Evolutionary conservation across 2,113 vertebrate species (phyloP), one percentile per base, ranked within the genome.

Genomic region (Elaphurus davidianus): DNA sequence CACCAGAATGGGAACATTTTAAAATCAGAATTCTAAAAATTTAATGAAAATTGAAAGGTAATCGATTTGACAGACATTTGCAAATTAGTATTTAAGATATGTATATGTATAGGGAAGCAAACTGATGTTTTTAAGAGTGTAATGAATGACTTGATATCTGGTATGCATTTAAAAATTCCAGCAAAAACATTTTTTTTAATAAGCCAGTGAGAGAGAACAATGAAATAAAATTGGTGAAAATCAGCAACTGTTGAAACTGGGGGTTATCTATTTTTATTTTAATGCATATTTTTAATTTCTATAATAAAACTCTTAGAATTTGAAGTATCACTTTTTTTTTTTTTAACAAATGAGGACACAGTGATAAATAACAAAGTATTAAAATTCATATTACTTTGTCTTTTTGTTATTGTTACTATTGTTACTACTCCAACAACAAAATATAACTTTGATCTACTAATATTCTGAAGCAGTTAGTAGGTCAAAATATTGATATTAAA

Each of bases 1-100:
- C 19, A 19, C 30, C 4, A 67, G 55, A 94, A 96, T 91, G 78
- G 76, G 12, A 78, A 84, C 43, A 89, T 86, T 74, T 90, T 16
- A 93, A 91, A 88, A 96, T 76, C 25, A 74, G 13, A 96, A 71
- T 93, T 93, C 19, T 79, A 64, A 98, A 57, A 52, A 50, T 59
- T 93, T 30, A 94, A n/a, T 60, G 27, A 84, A 74, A 92, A 87
- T 76, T 74, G 14, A 81, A 28, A 60, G 23, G 33, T 55, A 92
- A 45, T 28, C 55, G n/a, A 91, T 71, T 52, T 79, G 64, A 62
- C 15, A 93, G 74, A 79, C 4, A 90, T 83, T 60, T 97, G 25
- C 36, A 94, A 93, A 90, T 89, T 25, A 59, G 13, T 54, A 81
- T 59, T 95, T 87, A 97, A 96, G 28, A 78, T 11, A 52, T 83